Evolutionary conservation across 1,140 invertebrate species (phyloP).

Genomic region (Nixonia krombeini): DNA sequence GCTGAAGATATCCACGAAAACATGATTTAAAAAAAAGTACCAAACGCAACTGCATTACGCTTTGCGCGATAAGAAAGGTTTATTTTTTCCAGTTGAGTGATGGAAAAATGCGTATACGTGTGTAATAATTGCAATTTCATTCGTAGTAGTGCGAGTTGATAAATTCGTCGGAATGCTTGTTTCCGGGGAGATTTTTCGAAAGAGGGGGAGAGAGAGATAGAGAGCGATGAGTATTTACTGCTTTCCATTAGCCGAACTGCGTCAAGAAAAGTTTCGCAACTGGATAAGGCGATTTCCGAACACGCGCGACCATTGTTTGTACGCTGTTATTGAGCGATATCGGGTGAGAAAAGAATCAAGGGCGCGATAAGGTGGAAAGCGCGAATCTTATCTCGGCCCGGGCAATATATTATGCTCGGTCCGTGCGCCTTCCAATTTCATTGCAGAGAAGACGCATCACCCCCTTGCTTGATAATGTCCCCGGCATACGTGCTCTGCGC

Average conservation of each 20-base stretch:
- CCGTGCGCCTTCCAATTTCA: neutral
- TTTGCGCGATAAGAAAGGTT: too few species aligned
- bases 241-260: conserved; percentile 28
- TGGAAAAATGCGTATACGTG: too few species aligned
- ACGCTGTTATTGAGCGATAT: conserved; percentile 31
- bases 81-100: too few species aligned
- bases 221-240: conserved; percentile 19
- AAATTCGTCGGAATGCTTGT: neutral
- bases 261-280: conserved; percentile 34
- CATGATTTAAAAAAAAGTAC: too few species aligned
- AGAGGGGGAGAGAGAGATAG: conserved; percentile 20
- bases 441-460: neutral
- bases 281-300: conserved; percentile 36
- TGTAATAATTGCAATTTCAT: too few species aligned
- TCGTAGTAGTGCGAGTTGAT: too few species aligned
- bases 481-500: too few species aligned
- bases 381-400: conserved; percentile 1
- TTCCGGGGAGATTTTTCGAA: too few species aligned
- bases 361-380: conserved; percentile 4
- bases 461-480: too few species aligned
- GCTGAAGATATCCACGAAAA: too few species aligned
- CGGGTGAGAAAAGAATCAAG: conserved; percentile 12
- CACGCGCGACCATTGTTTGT: conserved; percentile 1
- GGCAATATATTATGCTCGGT: neutral
- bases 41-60: too few species aligned